Percentiles rank a stretch among this genome's conserved stretches.
phyloP scores from a whole-genome alignment of 2,797 vertebrate genomes.

The Spatula clypeata region DNA sequence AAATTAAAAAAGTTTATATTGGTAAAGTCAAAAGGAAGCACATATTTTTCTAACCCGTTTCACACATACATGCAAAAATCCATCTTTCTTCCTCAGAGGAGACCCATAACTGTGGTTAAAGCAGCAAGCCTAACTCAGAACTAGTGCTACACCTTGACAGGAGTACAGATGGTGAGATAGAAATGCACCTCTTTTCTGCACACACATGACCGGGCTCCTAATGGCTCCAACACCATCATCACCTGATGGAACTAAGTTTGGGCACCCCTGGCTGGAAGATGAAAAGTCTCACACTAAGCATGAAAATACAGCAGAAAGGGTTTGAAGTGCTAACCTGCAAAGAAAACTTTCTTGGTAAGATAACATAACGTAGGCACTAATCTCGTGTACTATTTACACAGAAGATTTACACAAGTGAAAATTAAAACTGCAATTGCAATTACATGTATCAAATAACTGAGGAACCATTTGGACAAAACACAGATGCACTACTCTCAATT shows the following conservation, averaged over 20 bases:
- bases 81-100: background rate
- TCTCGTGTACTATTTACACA: background rate
- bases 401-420: constrained; percentile 7
- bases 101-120: background rate
- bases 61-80: background rate
- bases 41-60: background rate
- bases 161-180: background rate
- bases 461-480: background rate
- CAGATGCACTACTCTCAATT: background rate
- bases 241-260: background rate
- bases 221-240: background rate
- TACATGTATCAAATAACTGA: background rate
- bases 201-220: background rate
- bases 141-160: background rate
- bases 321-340: background rate
- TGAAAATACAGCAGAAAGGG: background rate
- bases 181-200: background rate
- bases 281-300: background rate
- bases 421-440: constrained; percentile 11
- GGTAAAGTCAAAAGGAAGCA: background rate
- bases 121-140: background rate
- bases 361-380: background rate
- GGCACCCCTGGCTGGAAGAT: background rate
- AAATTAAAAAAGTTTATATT: background rate
- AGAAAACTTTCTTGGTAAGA: background rate